Evolutionary conservation across 2,113 vertebrate genomes (phyloP).

Genomic region (Pagrus major): DNA sequence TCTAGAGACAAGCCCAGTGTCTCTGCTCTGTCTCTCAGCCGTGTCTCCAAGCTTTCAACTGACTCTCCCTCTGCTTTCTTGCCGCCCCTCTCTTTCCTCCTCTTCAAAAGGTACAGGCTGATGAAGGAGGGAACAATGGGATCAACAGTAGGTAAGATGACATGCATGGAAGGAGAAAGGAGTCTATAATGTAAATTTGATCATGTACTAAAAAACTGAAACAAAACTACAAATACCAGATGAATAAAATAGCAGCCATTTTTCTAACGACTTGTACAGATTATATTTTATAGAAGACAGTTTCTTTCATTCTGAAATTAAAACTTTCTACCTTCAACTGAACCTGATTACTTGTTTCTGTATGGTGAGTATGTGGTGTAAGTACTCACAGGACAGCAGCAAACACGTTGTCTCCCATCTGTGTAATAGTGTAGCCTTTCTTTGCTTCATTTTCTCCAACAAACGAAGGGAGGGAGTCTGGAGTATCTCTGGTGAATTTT

Average conservation of each 20-base stretch:
- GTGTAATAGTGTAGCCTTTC: slow-evolving; percentile 90
- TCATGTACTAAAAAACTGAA: not conserved
- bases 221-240: not conserved
- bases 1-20: slow-evolving; percentile 89
- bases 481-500: slow-evolving; percentile 87
- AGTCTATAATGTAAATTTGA: not conserved
- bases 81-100: slow-evolving; percentile 86
- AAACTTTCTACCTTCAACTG: not conserved
- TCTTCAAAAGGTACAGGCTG: slow-evolving; percentile 90
- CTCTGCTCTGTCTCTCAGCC: slow-evolving; percentile 86
- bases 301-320: not conserved
- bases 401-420: slow-evolving; percentile 94
- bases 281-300: no score
- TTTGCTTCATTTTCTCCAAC: slow-evolving; percentile 93
- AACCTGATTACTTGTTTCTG: not conserved
- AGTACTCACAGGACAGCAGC: slow-evolving; percentile 92
- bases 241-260: not conserved
- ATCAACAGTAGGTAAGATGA: not conserved
- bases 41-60: slow-evolving; percentile 87
- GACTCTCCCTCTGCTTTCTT: slow-evolving; percentile 79
- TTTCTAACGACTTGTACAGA: no score
- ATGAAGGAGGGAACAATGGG: not conserved
- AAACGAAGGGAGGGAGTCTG: slow-evolving; percentile 92
- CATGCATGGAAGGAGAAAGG: not conserved
- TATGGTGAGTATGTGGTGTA: not conserved